Evolutionary conservation across 2,797 vertebrate species (phyloP).

Genomic region (Melanotaenia boesemani): DNA sequence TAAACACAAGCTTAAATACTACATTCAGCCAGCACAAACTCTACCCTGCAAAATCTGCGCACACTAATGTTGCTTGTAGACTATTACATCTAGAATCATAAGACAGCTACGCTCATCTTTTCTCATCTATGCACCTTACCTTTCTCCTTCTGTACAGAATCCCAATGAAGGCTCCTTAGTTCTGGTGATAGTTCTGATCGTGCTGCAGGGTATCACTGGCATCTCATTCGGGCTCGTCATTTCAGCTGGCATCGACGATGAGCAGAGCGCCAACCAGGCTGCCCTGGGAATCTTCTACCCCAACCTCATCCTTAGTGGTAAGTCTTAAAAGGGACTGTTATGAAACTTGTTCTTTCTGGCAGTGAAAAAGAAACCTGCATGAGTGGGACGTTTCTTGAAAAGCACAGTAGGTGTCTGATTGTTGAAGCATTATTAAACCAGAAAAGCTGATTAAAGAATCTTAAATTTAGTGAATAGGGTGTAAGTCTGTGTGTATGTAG

Average conservation of each 20-base stretch:
- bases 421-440: neutral
- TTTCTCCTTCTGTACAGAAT: constrained; percentile 61
- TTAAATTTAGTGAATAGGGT: neutral
- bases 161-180: constrained; percentile 84
- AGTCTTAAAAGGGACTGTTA: constrained; percentile 3
- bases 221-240: constrained; percentile 87
- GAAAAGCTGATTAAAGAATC: neutral
- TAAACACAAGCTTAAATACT: neutral
- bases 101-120: neutral
- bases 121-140: neutral
- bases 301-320: constrained; percentile 86
- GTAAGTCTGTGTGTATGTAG: neutral
- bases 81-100: neutral
- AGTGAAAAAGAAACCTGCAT: neutral
- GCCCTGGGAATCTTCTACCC: constrained; percentile 87
- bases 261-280: constrained; percentile 86
- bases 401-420: constrained; percentile 12
- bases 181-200: constrained; percentile 81
- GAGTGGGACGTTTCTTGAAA: neutral
- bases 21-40: neutral
- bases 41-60: neutral
- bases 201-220: constrained; percentile 83
- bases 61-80: neutral
- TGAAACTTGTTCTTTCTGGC: neutral
- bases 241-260: constrained; percentile 84